phyloP scores from a whole-genome alignment of 1,140 invertebrate species.

The Holotrichia oblita region DNA sequence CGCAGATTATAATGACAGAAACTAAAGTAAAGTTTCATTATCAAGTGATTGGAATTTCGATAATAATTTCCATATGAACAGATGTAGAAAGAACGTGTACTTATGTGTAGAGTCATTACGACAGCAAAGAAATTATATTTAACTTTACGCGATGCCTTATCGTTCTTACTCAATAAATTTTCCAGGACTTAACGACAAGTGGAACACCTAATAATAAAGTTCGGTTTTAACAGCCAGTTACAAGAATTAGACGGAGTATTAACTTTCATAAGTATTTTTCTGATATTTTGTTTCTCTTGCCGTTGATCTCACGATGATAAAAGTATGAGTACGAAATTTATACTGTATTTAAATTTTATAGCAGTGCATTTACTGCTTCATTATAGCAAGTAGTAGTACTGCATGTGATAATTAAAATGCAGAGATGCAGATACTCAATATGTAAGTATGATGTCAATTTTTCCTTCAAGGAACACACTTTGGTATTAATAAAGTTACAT shows the following conservation, averaged over 20 bases:
- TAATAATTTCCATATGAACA: not conserved
- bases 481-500: constrained; percentile 1
- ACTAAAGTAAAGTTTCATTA: constrained; percentile 24
- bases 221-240: constrained; percentile 5
- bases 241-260: not conserved
- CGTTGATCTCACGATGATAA: not conserved
- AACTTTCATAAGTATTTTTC: not conserved
- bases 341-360: constrained; percentile 16
- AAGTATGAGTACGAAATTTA: constrained; percentile 30
- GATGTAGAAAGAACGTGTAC: not conserved
- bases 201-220: constrained; percentile 16
- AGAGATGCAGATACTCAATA: not conserved
- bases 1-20: not conserved
- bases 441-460: too few species aligned
- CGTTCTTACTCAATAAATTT: not conserved
- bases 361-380: constrained; percentile 24
- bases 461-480: not conserved
- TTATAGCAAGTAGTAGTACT: not conserved
- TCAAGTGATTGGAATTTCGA: not conserved
- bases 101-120: not conserved
- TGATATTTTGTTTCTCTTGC: not conserved
- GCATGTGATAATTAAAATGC: not conserved
- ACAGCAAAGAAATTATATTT: not conserved
- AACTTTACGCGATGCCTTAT: constrained; percentile 16
- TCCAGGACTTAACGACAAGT: not conserved